phyloP scores from a whole-genome alignment of 1,140 invertebrate genomes.

The Lordiphosa clarofinis region DNA sequence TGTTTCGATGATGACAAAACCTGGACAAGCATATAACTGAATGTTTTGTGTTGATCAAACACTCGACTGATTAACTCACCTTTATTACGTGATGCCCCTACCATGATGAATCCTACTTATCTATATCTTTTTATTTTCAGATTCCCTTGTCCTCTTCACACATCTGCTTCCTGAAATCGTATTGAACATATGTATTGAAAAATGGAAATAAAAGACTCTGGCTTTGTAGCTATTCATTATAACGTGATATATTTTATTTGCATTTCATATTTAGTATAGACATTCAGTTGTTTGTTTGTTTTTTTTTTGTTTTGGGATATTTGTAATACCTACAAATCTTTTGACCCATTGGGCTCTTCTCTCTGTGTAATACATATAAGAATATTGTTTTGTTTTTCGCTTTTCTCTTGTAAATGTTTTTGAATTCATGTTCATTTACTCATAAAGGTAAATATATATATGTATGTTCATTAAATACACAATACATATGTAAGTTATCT shows the following conservation, averaged over 20 bases:
- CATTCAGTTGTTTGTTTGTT: slow-evolving; percentile 40
- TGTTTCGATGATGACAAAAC: too few relatives aligned
- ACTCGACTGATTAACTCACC: not conserved
- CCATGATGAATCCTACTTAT: too few relatives aligned
- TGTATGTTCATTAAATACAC: slow-evolving; percentile 35
- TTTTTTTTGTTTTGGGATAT: slow-evolving; percentile 39
- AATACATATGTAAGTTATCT: slow-evolving; percentile 51
- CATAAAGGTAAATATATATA: slow-evolving; percentile 47
- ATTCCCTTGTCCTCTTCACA: too few relatives aligned
- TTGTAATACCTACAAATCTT: slow-evolving; percentile 40
- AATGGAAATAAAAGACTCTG: slow-evolving; percentile 2
- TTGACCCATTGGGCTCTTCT: slow-evolving; percentile 20
- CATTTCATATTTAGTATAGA: slow-evolving; percentile 59
- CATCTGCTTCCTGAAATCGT: too few relatives aligned
- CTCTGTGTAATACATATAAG: slow-evolving; percentile 49
- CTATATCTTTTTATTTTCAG: too few relatives aligned
- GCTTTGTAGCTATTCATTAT: slow-evolving; percentile 42
- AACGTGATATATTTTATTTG: slow-evolving; percentile 74
- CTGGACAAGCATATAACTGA: too few relatives aligned
- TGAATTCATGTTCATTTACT: slow-evolving; percentile 26
- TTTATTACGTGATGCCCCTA: too few relatives aligned
- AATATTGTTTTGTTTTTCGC: slow-evolving; percentile 36
- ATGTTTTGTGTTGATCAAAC: not conserved
- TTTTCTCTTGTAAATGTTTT: slow-evolving; percentile 41
- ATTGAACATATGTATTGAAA: too few relatives aligned